Evolutionary conservation across 2,113 vertebrate species (phyloP), one percentile per base, ranked within the genome.

Genomic region (Abramis brama): DNA sequence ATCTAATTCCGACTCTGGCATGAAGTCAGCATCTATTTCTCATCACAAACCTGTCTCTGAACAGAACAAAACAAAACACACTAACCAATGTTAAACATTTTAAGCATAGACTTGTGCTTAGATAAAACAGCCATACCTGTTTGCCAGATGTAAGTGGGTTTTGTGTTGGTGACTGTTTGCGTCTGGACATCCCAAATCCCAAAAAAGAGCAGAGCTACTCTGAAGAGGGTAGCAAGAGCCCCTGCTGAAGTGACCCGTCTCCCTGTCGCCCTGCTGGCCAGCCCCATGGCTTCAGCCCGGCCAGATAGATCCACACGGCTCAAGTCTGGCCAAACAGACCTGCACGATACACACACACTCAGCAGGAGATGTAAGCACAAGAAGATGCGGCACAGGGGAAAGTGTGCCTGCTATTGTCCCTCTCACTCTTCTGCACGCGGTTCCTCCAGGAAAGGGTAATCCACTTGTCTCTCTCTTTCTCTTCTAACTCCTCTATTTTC

Each of bases 81-180:
- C 15, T 23, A 23, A 78, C 3, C 33, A 59, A 60, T 30, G 59
- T 47, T 25, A 7, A 27, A 45, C 19, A 57, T 50, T 5, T 52
- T 50, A 45, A 8, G 11, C 13, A 33, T 10, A 30, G 7, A 50
- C 79, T 86, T 64, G 15, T 52, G 70, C 15, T 12, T 9, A 59
- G 50, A 64, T 62, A 36, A 62, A 90, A 86, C 11, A 88, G 80
- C 45, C 82, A 0, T 95, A 95, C 95, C 94, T 94, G 94, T 95
- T 88, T 94, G 92, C 95, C 95, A 95, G 91, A 95, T 88, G 91
- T 95, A 95, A 8, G 88, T 13, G n/a, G 94, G 89, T 90, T 92
- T 93, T 85, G 89, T 88, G 90, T 89, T 93, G 90, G 81, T 84
- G 85, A 90, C 89, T 1, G 92, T 91, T 89, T 95, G 93, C n/a